Evolutionary conservation across 2,888 invertebrate genomes (phyloP), one percentile per base, ranked within the genome.

Genomic region (Leptogaster cylindrica): DNA sequence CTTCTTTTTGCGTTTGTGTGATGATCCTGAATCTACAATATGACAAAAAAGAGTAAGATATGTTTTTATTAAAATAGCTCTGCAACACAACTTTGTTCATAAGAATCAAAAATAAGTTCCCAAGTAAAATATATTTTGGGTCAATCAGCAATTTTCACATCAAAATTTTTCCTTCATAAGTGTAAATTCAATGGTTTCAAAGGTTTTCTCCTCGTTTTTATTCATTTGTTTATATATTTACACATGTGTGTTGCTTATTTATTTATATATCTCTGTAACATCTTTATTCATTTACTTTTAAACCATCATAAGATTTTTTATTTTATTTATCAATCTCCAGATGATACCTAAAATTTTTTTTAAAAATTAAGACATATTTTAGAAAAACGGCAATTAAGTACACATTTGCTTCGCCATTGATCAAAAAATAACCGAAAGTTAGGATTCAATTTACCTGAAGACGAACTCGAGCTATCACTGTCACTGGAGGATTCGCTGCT

Each of bases 401-500:
- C 12, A 16, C n/a, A 25, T 36, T 52, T 31, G 23, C 18, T 55
- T 39, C 16, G 23, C 31, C 36, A 36, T 18, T 55, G 14, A 41
- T 12, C 46, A 55, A 55, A 39, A 39, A 55, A 46, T 46, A 5
- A 46, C 23, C n/a, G n/a, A 39, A 55, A 20, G 18, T 46, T 46
- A 25, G 23, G 25, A 55, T 36, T 55, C 14, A 36, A 12, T 25
- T 61, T 61, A 65, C 69, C 68, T 69, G 68, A 61, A 14, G 68
- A 64, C 14, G 67, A 65, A 44, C 67, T 68, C 33, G 65, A 52
- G 14, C 61, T 52, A 6, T 67, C 68, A 2, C 86, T 85, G 0
- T 86, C 85, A 72, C 84, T 85, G 10, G 87, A 86, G 10, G 88
- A 88, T 39, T 88, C 88, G 12, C 88, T 88, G 20, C 88, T 88